Percentiles rank a stretch among this genome's conserved stretches.
These are phyloP conservation scores for Drosophila niveifrons DNA, from an alignment of 2,888 invertebrate species.

Conservation along the genomic window DNA sequence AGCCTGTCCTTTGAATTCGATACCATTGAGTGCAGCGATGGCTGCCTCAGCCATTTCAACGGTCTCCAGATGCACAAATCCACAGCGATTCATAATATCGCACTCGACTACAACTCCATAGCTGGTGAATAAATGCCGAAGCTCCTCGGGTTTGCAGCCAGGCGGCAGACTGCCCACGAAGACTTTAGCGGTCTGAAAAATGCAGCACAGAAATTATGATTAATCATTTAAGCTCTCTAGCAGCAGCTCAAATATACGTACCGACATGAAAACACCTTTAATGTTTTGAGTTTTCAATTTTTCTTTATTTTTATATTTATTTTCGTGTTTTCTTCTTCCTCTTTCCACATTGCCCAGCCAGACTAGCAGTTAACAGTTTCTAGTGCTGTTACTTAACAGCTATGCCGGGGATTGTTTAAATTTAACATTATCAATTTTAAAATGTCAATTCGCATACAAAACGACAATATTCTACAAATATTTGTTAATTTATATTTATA, in stretches of 20 bases:
- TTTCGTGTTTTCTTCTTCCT: conserved; percentile 34
- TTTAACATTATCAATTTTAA: conserved; percentile 3
- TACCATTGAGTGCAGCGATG: conserved; percentile 92
- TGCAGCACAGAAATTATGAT: not conserved
- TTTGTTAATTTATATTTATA: no score
- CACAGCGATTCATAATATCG: conserved; percentile 97
- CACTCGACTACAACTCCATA: conserved; percentile 96
- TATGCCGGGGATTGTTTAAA: not conserved
- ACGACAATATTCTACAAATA: no score
- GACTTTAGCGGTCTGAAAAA: conserved; percentile 90
- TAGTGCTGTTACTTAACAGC: conserved; percentile 25
- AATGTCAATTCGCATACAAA: not conserved
- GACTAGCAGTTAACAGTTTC: conserved; percentile 14
- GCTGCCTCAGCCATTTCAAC: conserved; percentile 93
- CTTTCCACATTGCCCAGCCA: conserved; percentile 13
- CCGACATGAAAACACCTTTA: conserved; percentile 46
- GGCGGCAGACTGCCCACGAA: conserved; percentile 97
- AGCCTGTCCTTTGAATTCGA: conserved; percentile 92
- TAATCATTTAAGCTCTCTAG: not conserved
- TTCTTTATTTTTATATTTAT: conserved; percentile 34
- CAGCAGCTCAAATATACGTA: conserved; percentile 28
- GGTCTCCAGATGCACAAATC: conserved; percentile 96
- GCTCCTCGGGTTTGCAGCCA: conserved; percentile 93
- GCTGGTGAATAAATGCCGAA: conserved; percentile 92
- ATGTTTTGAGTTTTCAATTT: conserved; percentile 24